A percentile compares a stretch with the other conserved stretches of the same genome.
These are phyloP conservation scores for Ciconia stormi DNA, from an alignment of 2,113 vertebrate species.

Conservation along the genomic window DNA sequence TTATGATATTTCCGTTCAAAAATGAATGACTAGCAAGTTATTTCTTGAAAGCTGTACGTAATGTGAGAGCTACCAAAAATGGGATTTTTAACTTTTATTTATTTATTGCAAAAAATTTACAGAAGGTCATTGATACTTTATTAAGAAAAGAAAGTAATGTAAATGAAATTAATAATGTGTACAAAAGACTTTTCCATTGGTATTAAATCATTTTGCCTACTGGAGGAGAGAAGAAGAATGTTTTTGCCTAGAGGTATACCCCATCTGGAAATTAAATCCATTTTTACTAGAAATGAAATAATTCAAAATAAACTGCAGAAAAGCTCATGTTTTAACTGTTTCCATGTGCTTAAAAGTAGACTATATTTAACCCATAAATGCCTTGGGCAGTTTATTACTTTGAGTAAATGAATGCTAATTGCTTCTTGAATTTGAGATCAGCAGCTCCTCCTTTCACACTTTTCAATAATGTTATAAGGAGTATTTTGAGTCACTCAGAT, in stretches of 20 bases:
- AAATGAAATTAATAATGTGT: background rate
- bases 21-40: background rate
- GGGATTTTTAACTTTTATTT: background rate
- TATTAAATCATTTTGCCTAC: background rate
- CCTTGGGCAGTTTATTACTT: background rate
- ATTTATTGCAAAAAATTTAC: background rate
- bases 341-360: background rate
- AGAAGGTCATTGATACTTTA: background rate
- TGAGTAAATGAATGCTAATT: constrained; percentile 11
- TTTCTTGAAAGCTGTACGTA: background rate
- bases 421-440: background rate
- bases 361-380: background rate
- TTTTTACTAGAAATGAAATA: background rate
- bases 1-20: background rate
- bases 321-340: constrained; percentile 10
- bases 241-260: background rate
- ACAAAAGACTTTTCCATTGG: background rate
- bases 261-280: constrained; percentile 24
- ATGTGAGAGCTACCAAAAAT: background rate
- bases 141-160: background rate
- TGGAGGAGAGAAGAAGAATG: background rate
- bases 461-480: background rate
- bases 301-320: background rate
- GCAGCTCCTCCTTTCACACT: background rate
- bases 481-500: background rate